A percentile compares a stretch with the other conserved stretches of the same genome.
Evolutionary conservation across 2,797 vertebrate genomes (phyloP).

Genomic region (Esox masquinongy): DNA sequence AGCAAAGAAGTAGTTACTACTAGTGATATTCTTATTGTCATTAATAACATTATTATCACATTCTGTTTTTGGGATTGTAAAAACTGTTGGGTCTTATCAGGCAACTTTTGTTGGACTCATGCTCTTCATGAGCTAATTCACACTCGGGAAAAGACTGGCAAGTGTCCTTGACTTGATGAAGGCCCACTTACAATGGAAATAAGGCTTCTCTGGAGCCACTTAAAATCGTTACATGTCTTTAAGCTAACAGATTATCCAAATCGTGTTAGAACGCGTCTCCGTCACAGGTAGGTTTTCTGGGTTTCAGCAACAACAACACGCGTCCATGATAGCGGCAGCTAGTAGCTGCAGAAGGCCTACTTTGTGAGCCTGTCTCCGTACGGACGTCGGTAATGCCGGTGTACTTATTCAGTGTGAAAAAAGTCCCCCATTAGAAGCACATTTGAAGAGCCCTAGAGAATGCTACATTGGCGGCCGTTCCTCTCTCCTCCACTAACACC

Average conservation of each 20-base stretch:
- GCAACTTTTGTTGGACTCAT: background rate
- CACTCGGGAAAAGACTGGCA: slow-evolving; percentile 6
- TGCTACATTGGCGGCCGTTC: slow-evolving; percentile 46
- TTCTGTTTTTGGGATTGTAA: too few relatives aligned
- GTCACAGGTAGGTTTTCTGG: background rate
- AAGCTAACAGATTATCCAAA: background rate
- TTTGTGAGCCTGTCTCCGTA: slow-evolving; percentile 33
- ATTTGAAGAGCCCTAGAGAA: slow-evolving; percentile 67
- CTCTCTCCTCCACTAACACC: slow-evolving; percentile 48
- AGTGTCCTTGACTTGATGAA: background rate
- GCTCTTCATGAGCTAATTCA: background rate
- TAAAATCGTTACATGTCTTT: background rate
- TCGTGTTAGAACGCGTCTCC: background rate
- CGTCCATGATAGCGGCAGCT: background rate
- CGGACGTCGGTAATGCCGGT: slow-evolving; percentile 27
- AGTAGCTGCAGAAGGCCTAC: slow-evolving; percentile 30
- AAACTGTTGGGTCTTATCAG: too few relatives aligned
- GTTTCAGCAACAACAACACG: too few relatives aligned
- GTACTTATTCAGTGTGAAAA: slow-evolving; percentile 69
- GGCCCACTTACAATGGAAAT: slow-evolving; percentile 1
- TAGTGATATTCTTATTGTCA: too few relatives aligned
- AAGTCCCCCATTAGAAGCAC: slow-evolving; percentile 63
- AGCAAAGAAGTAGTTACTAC: too few relatives aligned
- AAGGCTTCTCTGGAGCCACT: background rate
- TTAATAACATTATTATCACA: too few relatives aligned